phyloP scores from a whole-genome alignment of 2,888 invertebrate species.

The Drosophila testacea region DNA sequence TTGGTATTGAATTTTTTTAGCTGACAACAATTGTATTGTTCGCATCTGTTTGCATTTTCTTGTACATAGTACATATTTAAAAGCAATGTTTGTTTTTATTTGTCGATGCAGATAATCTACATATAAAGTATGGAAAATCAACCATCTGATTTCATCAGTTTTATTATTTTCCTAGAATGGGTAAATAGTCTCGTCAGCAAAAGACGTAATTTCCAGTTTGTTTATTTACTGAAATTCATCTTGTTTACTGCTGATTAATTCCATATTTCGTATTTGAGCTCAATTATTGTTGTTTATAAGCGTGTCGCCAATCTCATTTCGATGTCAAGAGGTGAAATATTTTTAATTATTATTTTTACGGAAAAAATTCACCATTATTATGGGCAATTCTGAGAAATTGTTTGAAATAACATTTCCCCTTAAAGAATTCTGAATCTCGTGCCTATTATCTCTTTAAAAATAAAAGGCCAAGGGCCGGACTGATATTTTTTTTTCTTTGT shows the following conservation, averaged over 20 bases:
- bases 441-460: neutral
- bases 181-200: neutral
- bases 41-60: conserved; percentile 6
- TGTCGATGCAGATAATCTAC: neutral
- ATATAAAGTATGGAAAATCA: conserved; percentile 11
- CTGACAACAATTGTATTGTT: conserved; percentile 15
- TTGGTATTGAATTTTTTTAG: conserved; percentile 22
- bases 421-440: no score
- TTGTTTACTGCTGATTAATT: conserved; percentile 36
- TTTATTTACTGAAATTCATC: neutral
- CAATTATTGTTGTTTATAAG: conserved; percentile 19
- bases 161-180: conserved; percentile 2
- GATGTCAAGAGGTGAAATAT: conserved; percentile 30
- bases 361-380: neutral
- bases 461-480: neutral
- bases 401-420: neutral
- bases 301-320: conserved; percentile 24
- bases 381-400: neutral
- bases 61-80: neutral
- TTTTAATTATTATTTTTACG: neutral
- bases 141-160: conserved; percentile 2
- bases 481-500: neutral
- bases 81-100: conserved; percentile 7
- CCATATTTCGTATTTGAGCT: conserved; percentile 9
- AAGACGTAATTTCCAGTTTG: conserved; percentile 1